phyloP scores from a whole-genome alignment of 2,113 vertebrate genomes.

The Sphyrna mokarran region DNA sequence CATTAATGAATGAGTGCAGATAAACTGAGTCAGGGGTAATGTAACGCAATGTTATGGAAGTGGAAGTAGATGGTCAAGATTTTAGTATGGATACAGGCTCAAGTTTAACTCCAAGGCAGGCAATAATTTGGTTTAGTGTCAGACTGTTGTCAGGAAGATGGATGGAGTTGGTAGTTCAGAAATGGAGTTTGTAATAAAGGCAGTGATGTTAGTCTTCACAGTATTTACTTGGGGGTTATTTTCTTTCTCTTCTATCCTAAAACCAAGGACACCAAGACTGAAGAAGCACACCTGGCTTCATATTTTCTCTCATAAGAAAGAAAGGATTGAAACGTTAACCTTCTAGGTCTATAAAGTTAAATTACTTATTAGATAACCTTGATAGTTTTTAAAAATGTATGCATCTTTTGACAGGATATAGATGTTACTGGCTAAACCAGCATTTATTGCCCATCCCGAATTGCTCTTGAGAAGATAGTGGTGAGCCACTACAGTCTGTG shows the following conservation, averaged over 20 bases:
- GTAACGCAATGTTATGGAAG: neutral
- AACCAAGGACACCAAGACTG: neutral
- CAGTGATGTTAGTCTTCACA: too few species aligned
- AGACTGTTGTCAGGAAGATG: neutral
- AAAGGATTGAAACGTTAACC: neutral
- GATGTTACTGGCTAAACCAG: too few species aligned
- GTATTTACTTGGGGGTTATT: too few species aligned
- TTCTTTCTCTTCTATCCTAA: neutral
- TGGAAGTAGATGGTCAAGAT: neutral
- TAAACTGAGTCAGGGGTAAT: neutral
- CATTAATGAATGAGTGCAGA: neutral
- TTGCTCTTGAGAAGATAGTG: too few species aligned
- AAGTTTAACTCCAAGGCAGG: neutral
- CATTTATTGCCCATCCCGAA: too few species aligned
- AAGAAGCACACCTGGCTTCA: neutral
- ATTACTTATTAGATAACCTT: neutral
- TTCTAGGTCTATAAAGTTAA: neutral
- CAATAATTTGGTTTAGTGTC: neutral
- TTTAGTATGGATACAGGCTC: neutral
- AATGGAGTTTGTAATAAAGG: too few species aligned
- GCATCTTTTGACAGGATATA: too few species aligned
- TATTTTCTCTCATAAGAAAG: neutral
- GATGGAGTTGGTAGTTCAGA: neutral
- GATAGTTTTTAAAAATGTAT: neutral
- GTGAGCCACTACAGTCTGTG: too few species aligned